A percentile compares a stretch with the other conserved stretches of the same genome.
Evolutionary conservation across 2,888 invertebrate genomes (phyloP).

Genomic region (Nezara viridula): DNA sequence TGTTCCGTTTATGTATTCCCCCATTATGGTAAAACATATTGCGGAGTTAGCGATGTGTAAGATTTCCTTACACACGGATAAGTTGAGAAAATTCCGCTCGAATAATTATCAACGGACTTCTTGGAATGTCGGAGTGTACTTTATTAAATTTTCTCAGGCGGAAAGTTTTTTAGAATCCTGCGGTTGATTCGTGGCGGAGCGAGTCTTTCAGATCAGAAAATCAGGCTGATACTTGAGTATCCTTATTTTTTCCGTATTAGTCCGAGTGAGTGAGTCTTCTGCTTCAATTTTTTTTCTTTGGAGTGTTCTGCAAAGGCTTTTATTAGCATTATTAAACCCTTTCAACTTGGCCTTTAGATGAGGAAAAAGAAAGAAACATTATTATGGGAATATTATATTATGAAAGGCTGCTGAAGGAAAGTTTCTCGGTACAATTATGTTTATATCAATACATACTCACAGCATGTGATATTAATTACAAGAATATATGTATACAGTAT

Average conservation of each 20-base stretch:
- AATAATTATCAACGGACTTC: conserved; percentile 26
- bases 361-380: background rate
- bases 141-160: conserved; percentile 18
- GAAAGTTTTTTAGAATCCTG: conserved; percentile 27
- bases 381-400: background rate
- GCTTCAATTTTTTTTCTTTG: background rate
- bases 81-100: conserved; percentile 5
- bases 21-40: background rate
- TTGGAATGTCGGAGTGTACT: conserved; percentile 18
- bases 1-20: background rate
- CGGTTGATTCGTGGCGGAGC: background rate
- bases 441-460: too few species aligned
- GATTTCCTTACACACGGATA: background rate
- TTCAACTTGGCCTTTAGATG: background rate
- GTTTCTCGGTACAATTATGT: background rate
- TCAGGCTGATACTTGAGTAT: background rate
- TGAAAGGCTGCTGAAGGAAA: background rate
- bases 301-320: background rate
- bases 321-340: background rate
- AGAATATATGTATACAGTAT: too few species aligned
- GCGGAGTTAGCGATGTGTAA: background rate
- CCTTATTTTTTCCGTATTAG: conserved; percentile 4
- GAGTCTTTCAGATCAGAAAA: background rate
- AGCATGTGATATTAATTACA: too few species aligned
- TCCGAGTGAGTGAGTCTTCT: conserved; percentile 8